Evolutionary conservation across 2,888 invertebrate genomes (phyloP).

Genomic region (Allygus modestus): DNA sequence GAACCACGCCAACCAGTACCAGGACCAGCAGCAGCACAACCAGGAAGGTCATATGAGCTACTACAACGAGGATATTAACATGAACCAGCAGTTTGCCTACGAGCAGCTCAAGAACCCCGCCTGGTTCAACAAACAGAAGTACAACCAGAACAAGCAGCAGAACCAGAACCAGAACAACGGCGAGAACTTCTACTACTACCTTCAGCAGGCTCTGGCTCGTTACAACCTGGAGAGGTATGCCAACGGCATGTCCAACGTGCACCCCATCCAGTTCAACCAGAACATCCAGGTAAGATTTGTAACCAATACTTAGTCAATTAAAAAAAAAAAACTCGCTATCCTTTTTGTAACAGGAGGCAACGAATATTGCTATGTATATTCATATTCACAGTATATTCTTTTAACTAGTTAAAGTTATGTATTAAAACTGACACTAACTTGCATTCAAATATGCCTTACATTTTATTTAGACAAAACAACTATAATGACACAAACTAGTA

Average conservation of each 20-base stretch:
- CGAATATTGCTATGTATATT: no score
- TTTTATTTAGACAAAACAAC: no score
- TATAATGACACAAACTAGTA: no score
- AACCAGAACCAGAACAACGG: conserved; percentile 64
- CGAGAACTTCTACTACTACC: conserved; percentile 76
- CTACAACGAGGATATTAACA: conserved; percentile 82
- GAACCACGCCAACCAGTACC: conserved; percentile 61
- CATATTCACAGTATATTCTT: no score
- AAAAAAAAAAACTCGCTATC: no score
- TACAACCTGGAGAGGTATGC: conserved; percentile 77
- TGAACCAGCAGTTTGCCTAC: conserved; percentile 80
- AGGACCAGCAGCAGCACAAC: conserved; percentile 70
- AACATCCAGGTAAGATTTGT: conserved; percentile 61
- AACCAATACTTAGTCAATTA: no score
- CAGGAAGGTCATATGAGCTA: conserved; percentile 81
- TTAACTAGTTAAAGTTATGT: no score
- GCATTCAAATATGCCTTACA: no score
- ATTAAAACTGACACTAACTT: no score
- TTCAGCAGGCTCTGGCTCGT: conserved; percentile 83
- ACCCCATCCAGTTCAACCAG: conserved; percentile 75
- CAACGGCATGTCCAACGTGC: conserved; percentile 76
- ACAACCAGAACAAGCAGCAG: conserved; percentile 61
- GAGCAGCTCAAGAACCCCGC: conserved; percentile 80
- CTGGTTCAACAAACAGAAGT: conserved; percentile 65
- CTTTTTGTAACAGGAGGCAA: no score